phyloP scores from a whole-genome alignment of 2,888 invertebrate species.

The Volucella inanis region DNA sequence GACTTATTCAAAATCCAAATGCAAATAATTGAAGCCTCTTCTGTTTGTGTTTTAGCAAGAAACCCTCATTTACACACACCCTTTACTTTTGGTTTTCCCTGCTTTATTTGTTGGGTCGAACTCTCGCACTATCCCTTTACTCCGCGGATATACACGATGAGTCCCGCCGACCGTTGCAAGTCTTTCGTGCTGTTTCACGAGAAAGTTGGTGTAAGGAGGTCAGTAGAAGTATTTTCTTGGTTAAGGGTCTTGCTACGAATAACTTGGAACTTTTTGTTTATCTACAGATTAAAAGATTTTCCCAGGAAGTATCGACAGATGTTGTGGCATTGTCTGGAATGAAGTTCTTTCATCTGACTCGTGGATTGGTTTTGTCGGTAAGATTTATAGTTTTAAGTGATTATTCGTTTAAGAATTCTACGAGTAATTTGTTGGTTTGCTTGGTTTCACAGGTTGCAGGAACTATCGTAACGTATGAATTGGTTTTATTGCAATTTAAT shows the following conservation, averaged over 20 bases:
- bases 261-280: constrained; percentile 6
- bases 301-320: constrained; percentile 81
- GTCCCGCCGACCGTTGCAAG: constrained; percentile 82
- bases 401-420: neutral
- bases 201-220: constrained; percentile 84
- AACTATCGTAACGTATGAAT: constrained; percentile 85
- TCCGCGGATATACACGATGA: constrained; percentile 85
- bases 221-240: constrained; percentile 4
- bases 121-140: constrained; percentile 84
- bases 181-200: constrained; percentile 82
- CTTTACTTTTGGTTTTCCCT: constrained; percentile 86
- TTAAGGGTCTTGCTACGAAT: neutral
- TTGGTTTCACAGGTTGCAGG: constrained; percentile 83
- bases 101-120: constrained; percentile 84
- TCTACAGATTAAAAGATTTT: constrained; percentile 81
- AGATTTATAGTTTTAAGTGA: constrained; percentile 42
- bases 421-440: neutral
- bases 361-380: constrained; percentile 81
- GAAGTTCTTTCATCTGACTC: constrained; percentile 82
- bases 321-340: constrained; percentile 81
- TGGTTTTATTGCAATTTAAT: constrained; percentile 85
- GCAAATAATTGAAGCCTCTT: neutral
- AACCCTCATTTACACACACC: constrained; percentile 81
- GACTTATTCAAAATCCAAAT: neutral
- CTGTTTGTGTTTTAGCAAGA: constrained; percentile 77